Conservation (phyloP, 1,140 invertebrate species). For the Danaus plexippus region DNA sequence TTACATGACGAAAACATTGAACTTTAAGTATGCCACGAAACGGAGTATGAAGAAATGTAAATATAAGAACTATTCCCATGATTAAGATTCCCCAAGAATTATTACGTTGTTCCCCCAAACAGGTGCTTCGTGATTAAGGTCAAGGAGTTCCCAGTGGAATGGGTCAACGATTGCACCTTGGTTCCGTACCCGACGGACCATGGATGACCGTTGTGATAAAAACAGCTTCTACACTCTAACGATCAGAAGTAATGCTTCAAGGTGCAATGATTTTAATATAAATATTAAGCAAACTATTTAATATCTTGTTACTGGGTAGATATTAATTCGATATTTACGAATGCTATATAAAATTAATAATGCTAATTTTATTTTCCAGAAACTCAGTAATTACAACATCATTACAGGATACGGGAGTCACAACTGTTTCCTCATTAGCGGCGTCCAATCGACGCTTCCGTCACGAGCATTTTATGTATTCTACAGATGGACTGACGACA, state of each 20-base stretch:
- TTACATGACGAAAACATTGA: background rate
- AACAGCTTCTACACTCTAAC: conserved; percentile 11
- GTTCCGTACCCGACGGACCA: conserved; percentile 42
- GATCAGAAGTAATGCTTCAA: too few relatives aligned
- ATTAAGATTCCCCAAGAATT: conserved; percentile 54
- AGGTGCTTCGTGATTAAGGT: conserved; percentile 59
- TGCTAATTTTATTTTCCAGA: too few relatives aligned
- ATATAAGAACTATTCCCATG: conserved; percentile 49
- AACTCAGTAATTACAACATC: background rate
- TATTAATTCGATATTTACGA: too few relatives aligned
- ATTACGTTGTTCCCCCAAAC: conserved; percentile 34
- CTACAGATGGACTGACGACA: background rate
- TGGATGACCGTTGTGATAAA: conserved; percentile 46
- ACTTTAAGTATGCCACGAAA: background rate
- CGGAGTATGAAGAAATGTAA: background rate
- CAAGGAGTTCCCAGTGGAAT: conserved; percentile 57
- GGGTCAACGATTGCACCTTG: conserved; percentile 39
- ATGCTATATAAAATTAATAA: too few relatives aligned
- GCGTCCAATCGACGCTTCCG: conserved; percentile 46
- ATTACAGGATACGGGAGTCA: conserved; percentile 16
- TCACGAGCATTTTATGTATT: background rate
- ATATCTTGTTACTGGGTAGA: too few relatives aligned
- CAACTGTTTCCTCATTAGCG: conserved; percentile 56
- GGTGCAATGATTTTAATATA: too few relatives aligned
- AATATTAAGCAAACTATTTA: too few relatives aligned